A percentile compares a stretch with the other conserved stretches of the same genome.
Conservation (phyloP, 2,113 vertebrate species). For the Cavia aperea region DNA sequence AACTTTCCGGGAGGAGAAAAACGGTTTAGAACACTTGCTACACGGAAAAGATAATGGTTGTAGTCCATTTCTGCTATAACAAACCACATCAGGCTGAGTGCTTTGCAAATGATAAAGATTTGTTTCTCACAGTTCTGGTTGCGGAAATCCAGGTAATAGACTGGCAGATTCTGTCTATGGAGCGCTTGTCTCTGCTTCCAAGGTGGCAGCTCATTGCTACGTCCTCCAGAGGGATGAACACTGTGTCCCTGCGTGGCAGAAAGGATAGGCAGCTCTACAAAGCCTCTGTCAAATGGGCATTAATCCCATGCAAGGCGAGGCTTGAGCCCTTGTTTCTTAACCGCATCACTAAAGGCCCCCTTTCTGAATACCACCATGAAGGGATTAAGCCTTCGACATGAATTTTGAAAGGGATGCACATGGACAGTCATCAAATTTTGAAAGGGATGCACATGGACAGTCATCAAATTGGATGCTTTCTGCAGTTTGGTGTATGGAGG, state of each 20-base stretch:
- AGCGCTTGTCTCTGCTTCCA: not conserved
- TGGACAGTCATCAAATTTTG: not conserved
- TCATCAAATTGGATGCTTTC: too few relatives aligned
- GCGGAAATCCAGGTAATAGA: not conserved
- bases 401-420: not conserved
- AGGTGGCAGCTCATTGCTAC: not conserved
- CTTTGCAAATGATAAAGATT: not conserved
- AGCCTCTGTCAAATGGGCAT: not conserved
- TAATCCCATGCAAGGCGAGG: not conserved
- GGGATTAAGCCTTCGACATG: not conserved
- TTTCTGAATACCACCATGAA: not conserved
- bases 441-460: not conserved
- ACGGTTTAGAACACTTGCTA: not conserved
- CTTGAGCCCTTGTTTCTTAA: not conserved
- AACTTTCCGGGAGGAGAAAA: not conserved
- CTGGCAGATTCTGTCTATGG: not conserved
- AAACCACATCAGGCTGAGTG: not conserved
- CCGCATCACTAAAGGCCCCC: not conserved
- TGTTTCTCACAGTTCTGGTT: not conserved
- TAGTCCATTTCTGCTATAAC: not conserved
- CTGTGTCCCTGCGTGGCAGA: not conserved
- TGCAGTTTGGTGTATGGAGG: fast-evolving
- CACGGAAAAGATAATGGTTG: not conserved
- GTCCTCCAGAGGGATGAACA: not conserved
- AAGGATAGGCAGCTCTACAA: not conserved